Conservation (phyloP, 1,140 invertebrate species). For the Parasteatoda tepidariorum region DNA sequence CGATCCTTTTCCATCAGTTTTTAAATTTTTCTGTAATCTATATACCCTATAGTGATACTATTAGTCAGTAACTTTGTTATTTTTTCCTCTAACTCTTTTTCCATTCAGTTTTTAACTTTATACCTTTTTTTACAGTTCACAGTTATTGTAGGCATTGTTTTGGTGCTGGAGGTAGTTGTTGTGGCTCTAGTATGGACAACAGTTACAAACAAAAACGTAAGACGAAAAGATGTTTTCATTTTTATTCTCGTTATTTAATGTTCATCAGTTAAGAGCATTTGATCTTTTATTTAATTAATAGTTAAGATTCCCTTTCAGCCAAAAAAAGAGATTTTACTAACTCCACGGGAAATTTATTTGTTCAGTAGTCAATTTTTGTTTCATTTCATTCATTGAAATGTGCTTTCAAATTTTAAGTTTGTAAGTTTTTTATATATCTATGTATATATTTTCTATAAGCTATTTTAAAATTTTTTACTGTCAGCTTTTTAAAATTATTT, state of each 20-base stretch:
- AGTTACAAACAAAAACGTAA: constrained; percentile 26
- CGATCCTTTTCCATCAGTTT: no score
- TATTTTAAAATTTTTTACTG: no score
- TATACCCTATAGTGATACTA: no score
- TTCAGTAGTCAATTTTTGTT: not conserved
- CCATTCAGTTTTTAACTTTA: no score
- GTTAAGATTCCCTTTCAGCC: not conserved
- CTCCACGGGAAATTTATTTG: not conserved
- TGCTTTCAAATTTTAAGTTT: no score
- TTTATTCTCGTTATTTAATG: not conserved
- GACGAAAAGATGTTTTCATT: not conserved
- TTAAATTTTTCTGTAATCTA: no score
- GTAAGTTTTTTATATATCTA: no score
- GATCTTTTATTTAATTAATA: not conserved
- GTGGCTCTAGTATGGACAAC: constrained; percentile 17
- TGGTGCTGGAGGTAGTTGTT: constrained; percentile 15
- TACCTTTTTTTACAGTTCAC: constrained; percentile 29
- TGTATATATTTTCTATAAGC: no score
- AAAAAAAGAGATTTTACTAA: not conserved
- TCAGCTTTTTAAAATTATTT: no score
- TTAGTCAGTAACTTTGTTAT: no score
- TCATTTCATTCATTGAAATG: not conserved
- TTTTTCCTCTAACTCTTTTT: not conserved
- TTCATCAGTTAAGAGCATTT: not conserved
- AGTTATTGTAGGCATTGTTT: constrained; percentile 6